A percentile compares a stretch with the other conserved stretches of the same genome.
Conservation (phyloP, 2,797 vertebrate species). For the Crocidura indochinensis region DNA sequence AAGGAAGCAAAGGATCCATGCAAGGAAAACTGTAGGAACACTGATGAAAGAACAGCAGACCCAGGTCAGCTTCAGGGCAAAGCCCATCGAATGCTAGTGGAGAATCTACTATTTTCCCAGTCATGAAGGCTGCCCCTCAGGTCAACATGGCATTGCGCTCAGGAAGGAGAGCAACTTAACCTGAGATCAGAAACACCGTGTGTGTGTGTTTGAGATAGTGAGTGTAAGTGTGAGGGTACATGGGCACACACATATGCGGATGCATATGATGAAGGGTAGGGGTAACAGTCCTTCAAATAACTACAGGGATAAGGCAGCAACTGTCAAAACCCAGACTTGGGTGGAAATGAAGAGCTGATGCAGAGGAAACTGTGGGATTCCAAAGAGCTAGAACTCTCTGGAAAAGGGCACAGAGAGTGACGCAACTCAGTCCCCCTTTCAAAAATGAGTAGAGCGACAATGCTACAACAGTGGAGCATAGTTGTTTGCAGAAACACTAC, state of each 20-base stretch:
- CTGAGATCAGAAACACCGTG: background rate
- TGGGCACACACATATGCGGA: no score
- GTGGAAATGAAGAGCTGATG: background rate
- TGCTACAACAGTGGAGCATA: no score
- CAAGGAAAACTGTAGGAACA: background rate
- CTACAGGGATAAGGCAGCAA: background rate
- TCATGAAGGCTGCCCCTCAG: background rate
- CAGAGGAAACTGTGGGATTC: background rate
- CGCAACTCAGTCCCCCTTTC: background rate
- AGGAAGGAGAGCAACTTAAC: no score
- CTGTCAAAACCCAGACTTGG: background rate
- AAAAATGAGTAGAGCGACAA: background rate
- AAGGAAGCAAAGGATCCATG: background rate
- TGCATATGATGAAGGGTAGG: background rate
- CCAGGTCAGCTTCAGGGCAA: background rate
- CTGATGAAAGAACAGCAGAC: background rate
- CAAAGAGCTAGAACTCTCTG: background rate
- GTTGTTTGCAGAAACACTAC: background rate
- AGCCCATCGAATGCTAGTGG: no score
- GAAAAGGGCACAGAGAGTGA: background rate
- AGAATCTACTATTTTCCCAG: no score
- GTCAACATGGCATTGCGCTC: background rate
- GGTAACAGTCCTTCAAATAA: background rate
- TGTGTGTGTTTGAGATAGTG: background rate
- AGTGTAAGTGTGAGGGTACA: no score